phyloP scores from a whole-genome alignment of 1,140 invertebrate species.

The Sipha flava region DNA sequence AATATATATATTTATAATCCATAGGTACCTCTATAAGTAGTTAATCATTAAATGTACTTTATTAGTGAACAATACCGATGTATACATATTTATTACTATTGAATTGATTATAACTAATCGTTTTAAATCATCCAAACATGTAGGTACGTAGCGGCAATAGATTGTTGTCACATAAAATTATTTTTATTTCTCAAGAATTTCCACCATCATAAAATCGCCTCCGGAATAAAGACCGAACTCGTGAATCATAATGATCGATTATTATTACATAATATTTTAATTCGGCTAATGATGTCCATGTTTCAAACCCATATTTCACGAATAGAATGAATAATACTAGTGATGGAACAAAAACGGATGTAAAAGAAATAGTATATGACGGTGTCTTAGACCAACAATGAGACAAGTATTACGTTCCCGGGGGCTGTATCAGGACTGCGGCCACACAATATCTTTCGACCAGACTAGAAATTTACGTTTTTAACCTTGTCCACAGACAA shows the following conservation, averaged over 20 bases:
- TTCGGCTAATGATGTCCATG: not conserved
- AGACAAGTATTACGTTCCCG: not conserved
- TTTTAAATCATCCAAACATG: not conserved
- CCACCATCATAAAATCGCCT: not conserved
- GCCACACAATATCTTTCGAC: constrained; percentile 1
- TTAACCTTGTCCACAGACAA: constrained; percentile 6
- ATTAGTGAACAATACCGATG: too few relatives aligned
- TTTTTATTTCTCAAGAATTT: not conserved
- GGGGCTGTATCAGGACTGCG: not conserved
- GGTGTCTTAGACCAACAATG: not conserved
- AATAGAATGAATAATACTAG: not conserved
- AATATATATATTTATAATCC: too few relatives aligned
- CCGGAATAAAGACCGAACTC: not conserved
- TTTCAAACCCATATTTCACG: not conserved
- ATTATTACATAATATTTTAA: not conserved
- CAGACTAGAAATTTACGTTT: constrained; percentile 1
- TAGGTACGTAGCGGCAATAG: not conserved
- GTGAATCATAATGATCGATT: constrained; percentile 15
- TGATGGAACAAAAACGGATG: not conserved
- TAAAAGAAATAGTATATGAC: not conserved
- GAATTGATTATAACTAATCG: too few relatives aligned
- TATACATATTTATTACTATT: too few relatives aligned
- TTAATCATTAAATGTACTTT: too few relatives aligned
- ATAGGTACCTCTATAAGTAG: too few relatives aligned
- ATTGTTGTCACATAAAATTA: not conserved